phyloP scores from a whole-genome alignment of 1,140 invertebrate genomes.

The Microplitis demolitor region DNA sequence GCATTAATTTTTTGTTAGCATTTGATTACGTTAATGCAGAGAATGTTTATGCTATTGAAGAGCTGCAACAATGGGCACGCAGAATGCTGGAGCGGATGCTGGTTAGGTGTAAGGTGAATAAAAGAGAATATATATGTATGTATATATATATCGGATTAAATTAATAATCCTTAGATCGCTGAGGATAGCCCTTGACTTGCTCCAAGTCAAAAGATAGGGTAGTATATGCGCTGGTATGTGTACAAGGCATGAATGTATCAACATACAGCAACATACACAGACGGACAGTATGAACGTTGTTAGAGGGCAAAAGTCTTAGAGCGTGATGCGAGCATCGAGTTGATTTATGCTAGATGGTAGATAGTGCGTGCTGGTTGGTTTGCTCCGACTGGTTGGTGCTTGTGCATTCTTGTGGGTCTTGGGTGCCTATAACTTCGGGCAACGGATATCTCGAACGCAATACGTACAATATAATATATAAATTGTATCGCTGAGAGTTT shows the following conservation, averaged over 20 bases:
- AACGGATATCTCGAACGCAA: conserved; percentile 7
- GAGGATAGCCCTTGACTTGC: conserved; percentile 36
- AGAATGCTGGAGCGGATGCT: not conserved
- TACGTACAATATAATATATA: not conserved
- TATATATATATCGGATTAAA: conserved; percentile 40
- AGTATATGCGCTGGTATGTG: not conserved
- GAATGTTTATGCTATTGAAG: no score
- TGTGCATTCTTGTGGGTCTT: no score
- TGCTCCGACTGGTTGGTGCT: conserved; percentile 31
- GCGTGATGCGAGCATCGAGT: conserved; percentile 44
- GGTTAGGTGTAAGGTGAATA: conserved; percentile 18
- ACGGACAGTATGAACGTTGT: conserved; percentile 46
- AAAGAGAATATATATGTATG: no score
- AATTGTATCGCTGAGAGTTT: no score
- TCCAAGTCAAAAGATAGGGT: conserved; percentile 21
- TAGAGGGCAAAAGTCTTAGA: conserved; percentile 43
- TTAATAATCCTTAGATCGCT: conserved; percentile 52
- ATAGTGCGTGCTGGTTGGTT: conserved; percentile 44
- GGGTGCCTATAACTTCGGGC: not conserved
- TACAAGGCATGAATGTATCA: not conserved
- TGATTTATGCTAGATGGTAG: conserved; percentile 58
- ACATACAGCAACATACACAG: conserved; percentile 17
- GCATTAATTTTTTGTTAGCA: no score
- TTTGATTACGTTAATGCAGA: no score
- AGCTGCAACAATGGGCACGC: no score